Base-by-base conservation (phyloP, 1,140 invertebrate genomes). In the Papilio xuthus region DNA sequence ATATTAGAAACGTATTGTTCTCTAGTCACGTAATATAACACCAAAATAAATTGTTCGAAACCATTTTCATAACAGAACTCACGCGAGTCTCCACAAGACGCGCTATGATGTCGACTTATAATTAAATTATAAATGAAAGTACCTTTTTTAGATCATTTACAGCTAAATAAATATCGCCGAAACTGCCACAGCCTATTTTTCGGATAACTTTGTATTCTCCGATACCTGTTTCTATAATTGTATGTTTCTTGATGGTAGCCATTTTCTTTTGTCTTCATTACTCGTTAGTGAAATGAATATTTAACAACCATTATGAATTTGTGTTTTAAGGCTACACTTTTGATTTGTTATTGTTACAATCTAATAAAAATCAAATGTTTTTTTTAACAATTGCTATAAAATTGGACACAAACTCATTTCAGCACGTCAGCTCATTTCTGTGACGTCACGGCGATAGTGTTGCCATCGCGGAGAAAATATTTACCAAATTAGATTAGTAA, bases 161-260 rank as follows among this genome's bases (percentile, higher is more conserved):
- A 81, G 97, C 98, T 88, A 99, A 95, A 94, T 99, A 99, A 90
- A 99, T 99, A 94, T 99, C 99, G 90, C 99, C 99, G 94, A 99
- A 99, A 47, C 99, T 99, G 84, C 99, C 99, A 92, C 98, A 99
- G 91, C 95, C 99, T 91, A 99, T 99, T 96, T 99, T 99, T 83
- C 99, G 96, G 88, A 99, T 97, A 87, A 99, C 95, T 91, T 98
- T 97, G 95, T 99, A 99, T 95, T 98, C 99, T 87, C 96, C 96
- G 90, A 67, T 67, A 67, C 60, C 60, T 28, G 60, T 67, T 67
- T 96, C 97, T 90, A 99, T 97, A 88, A 98, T 95, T 92, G 98
- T 96, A 90, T 98, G 97, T 87, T 88, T 88, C 85, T 88, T 88
- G 85, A 93, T 88, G 89, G 90, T 85, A 91, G 92, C 89, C 92